Base-by-base conservation (phyloP, 2,888 invertebrate species). In the Acrocyrtus sp. region DNA sequence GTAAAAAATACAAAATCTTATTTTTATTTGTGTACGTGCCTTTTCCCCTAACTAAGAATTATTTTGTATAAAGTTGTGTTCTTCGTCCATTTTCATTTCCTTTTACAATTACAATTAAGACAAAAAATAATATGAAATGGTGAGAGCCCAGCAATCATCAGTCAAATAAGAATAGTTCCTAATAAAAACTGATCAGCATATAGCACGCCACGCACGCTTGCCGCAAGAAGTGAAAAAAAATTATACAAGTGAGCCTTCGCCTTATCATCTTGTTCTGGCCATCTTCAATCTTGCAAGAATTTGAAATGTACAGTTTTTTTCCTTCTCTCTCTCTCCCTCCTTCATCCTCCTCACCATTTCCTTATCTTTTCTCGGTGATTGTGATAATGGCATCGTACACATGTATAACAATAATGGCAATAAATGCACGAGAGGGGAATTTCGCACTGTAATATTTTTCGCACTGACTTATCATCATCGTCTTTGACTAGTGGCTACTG, bases 181-280 rank as follows among this genome's bases (percentile, higher is more conserved):
- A 34, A 34, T 8, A 34, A 34, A 34, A 34, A 34, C 34, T 34
- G n/a, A n/a, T n/a, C n/a, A n/a, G n/a, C n/a, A n/a, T n/a, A n/a
- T n/a, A n/a, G n/a, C n/a, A n/a, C n/a, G n/a, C n/a, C n/a, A n/a
- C n/a, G n/a, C n/a, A n/a, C n/a, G n/a, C n/a, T n/a, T n/a, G n/a
- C n/a, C n/a, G n/a, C n/a, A n/a, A n/a, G n/a, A n/a, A n/a, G n/a
- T n/a, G n/a, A n/a, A n/a, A n/a, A n/a, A n/a, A n/a, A n/a, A n/a
- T n/a, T n/a, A n/a, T n/a, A n/a, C n/a, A n/a, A n/a, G n/a, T n/a
- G n/a, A n/a, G n/a, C n/a, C n/a, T n/a, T n/a, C n/a, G n/a, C n/a
- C 12, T 34, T 34, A 24, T 51, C 51, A 51, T 51, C 51, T 51
- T 10, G 27, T 26, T 51, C 51, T 51, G 51, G 51, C 51, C 51